These are phyloP conservation scores for Egretta garzetta DNA, from an alignment of 2,113 vertebrate species.

Conservation along the genomic window DNA sequence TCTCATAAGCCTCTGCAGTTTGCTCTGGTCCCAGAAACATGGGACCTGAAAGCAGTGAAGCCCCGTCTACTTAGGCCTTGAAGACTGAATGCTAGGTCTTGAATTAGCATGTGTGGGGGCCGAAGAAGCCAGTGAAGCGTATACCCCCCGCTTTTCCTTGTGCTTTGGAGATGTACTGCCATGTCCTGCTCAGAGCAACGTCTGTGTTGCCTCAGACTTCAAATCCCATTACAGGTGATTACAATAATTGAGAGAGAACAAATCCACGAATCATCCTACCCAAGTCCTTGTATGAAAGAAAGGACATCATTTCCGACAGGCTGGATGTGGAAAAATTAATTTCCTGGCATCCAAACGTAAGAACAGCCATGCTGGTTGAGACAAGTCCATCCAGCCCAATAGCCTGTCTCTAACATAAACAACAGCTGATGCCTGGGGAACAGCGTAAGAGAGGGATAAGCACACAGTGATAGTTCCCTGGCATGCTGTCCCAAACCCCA, in stretches of 20 bases:
- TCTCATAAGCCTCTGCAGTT: background rate
- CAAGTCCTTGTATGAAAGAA: conserved; percentile 35
- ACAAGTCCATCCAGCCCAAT: conserved; percentile 57
- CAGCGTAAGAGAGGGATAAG: conserved; percentile 33
- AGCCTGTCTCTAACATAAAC: conserved; percentile 51
- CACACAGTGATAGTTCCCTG: conserved; percentile 33
- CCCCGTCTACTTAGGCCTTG: background rate
- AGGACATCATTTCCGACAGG: conserved; percentile 17
- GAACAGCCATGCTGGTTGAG: conserved; percentile 50
- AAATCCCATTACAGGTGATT: conserved; percentile 25
- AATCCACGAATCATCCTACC: background rate
- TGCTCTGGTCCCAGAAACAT: background rate
- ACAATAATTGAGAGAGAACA: conserved; percentile 14
- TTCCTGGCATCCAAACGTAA: conserved; percentile 46
- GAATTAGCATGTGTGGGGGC: background rate
- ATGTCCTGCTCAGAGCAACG: background rate
- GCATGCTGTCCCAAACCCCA: conserved; percentile 55
- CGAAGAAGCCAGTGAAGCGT: background rate
- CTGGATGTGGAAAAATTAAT: conserved; percentile 54
- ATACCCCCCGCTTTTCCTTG: background rate
- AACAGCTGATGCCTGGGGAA: conserved; percentile 65
- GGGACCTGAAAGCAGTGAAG: background rate
- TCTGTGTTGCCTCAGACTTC: conserved; percentile 13
- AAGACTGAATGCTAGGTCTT: background rate
- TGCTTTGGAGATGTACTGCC: background rate